Conservation (phyloP, 2,888 invertebrate genomes). For the Minunthozetes semirufus region DNA sequence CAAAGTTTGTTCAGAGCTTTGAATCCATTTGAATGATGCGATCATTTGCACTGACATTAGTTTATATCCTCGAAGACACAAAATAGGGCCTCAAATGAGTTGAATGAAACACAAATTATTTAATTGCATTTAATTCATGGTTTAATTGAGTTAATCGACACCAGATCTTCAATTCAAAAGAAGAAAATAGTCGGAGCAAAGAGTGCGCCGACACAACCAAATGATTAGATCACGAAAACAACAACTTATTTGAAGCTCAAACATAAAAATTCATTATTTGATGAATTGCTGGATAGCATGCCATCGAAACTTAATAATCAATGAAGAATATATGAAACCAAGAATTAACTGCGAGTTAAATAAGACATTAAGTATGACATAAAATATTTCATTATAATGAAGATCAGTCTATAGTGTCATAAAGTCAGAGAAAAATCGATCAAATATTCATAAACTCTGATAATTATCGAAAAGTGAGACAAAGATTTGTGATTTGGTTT, state of each 20-base stretch:
- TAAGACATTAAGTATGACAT: slow-evolving; percentile 16
- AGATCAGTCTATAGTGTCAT: not conserved
- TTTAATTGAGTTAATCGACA: not conserved
- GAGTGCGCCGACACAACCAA: too few relatives aligned
- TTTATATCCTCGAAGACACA: too few relatives aligned
- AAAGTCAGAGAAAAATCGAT: not conserved
- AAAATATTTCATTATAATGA: slow-evolving; percentile 17
- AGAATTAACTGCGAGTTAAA: not conserved
- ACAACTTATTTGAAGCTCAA: not conserved
- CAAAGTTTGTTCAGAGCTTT: not conserved
- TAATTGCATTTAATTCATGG: not conserved
- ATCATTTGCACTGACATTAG: not conserved
- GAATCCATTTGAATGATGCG: not conserved
- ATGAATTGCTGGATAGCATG: slow-evolving; percentile 20
- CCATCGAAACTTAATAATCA: slow-evolving; percentile 6
- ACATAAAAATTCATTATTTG: not conserved
- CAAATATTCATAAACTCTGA: not conserved
- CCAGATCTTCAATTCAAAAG: not conserved
- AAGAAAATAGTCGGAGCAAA: too few relatives aligned
- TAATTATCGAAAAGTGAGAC: not conserved
- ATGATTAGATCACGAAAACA: slow-evolving; percentile 5
- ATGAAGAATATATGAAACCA: not conserved
- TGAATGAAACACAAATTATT: not conserved
- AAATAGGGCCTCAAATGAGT: not conserved
- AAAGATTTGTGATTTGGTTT: slow-evolving; percentile 8